phyloP scores from a whole-genome alignment of 2,797 vertebrate species.

The Scolopax rusticola region DNA sequence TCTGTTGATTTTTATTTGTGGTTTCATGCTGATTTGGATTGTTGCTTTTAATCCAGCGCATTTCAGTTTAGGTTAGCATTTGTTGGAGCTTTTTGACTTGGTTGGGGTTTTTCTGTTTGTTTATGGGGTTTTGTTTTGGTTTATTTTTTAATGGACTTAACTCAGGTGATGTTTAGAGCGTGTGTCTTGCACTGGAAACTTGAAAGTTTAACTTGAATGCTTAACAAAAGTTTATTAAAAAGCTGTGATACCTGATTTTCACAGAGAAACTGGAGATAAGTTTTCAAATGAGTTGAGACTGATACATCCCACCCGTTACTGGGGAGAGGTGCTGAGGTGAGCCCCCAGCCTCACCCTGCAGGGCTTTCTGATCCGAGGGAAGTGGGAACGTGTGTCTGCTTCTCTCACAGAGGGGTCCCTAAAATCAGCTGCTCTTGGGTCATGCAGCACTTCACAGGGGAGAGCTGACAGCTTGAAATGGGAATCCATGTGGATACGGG shows the following conservation, averaged over 20 bases:
- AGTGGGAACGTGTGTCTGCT: not conserved
- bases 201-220: not conserved
- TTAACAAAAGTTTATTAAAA: not conserved
- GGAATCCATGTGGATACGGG: accelerated
- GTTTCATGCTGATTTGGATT: conserved; percentile 60
- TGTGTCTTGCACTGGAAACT: not conserved
- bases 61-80: conserved; percentile 7
- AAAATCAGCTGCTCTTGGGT: not conserved
- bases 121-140: not conserved
- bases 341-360: not conserved
- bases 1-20: conserved; percentile 52
- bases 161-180: not conserved
- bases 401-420: not conserved
- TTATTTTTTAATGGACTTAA: not conserved
- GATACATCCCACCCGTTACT: not conserved
- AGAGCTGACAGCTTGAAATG: not conserved
- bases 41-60: conserved; percentile 40
- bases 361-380: not conserved
- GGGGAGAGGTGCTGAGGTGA: not conserved
- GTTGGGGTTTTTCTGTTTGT: not conserved
- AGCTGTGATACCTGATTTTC: not conserved
- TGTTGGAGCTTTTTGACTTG: not conserved
- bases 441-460: accelerated
- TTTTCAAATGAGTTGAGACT: not conserved
- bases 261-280: not conserved